Base-by-base conservation (phyloP, 2,888 invertebrate species). In the Ophion ventricosus region DNA sequence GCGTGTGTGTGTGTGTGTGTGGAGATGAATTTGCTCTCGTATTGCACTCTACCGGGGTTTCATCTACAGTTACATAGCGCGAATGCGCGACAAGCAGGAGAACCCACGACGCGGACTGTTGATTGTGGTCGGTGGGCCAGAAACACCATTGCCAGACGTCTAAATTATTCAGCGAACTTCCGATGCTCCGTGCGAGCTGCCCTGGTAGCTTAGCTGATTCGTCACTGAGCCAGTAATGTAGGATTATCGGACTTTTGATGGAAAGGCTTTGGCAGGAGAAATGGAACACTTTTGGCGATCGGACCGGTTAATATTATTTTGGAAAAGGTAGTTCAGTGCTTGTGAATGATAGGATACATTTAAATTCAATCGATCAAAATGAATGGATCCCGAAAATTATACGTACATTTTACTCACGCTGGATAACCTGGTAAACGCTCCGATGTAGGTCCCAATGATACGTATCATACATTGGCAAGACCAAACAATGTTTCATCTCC, bases 131-230 rank as follows among this genome's bases (percentile, higher is more conserved):
- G 61, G 66, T 75, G 56, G 79, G 81, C 59, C 76, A 79, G 84
- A 84, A 84, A 82, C 81, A 86, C 82, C 85, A 80, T 79, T 66
- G 82, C 80, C 77, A 74, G 78, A 80, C 85, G 70, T 78, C 61
- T 77, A 69, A 86, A 86, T 86, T 85, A 86, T 86, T 86, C 85
- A 85, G 66, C 25, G 59, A 85, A 86, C 80, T 85, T 79, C 86
- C 70, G 70, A 77, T 73, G 67, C 80, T 77, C 64, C 43, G 40
- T 17, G 61, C 35, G 59, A 75, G 57, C 80, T 79, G 78, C 70
- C 59, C 59, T 49, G 59, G 29, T 67, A 35, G 82, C 78, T 78
- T 54, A 66, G 43, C 66, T 59, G 59, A 43, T 59, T n/a, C 74
- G 74, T 80, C 59, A 80, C 59, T 23, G 66, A 67, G 61, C 29